Base-by-base conservation (phyloP, 2,888 invertebrate species). In the Ctena decussata region DNA sequence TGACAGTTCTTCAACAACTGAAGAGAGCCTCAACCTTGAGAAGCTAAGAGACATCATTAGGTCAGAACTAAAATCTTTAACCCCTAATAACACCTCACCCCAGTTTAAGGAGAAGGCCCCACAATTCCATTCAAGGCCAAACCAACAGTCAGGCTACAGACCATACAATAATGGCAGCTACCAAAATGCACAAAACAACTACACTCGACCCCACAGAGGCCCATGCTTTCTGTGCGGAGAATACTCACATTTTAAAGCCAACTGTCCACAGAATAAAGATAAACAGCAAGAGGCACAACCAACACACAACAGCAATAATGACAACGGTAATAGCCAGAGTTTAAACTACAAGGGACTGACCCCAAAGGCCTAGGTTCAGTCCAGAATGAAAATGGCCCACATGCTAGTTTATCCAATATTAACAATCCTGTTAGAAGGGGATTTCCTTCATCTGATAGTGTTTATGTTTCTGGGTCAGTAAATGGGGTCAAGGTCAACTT, bases 341-440 rank as follows among this genome's bases (percentile, higher is more conserved):
- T 86, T 80, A 77, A 77, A 86, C 85, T 77, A 77, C 44, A 53
- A 37, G n/a, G 80, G 77, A 37, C 79, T 65, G 27, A 73, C 77
- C 74, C 77, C 6, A 80, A 41, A 46, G 82, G 57, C 71, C 82
- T 24, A 65, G 74, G 44, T 30, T 44, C 35, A 60, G 80, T 73
- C 80, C 83, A 49, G 44, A 49, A 39, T 24, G 8, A 57, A 41
- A 78, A 82, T 49, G 77, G 53, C 39, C 74, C 57, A 21, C 53
- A 74, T 57, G 30, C 46, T 24, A 69, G 46, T 49, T 11, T 30
- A 30, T 21, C 27, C 6, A 39, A 0, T 15, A 6, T 32, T 53
- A 15, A 75, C 44, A 27, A 32, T 46, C 72, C 82, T 2, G n/a
- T 84, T 18, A 41, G 75, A 53, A 30, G 80, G 27, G 57, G 71